Percentiles rank a stretch among this genome's conserved stretches.
Conservation (phyloP, 2,888 invertebrate species). For the Koerneria pararmatus region DNA sequence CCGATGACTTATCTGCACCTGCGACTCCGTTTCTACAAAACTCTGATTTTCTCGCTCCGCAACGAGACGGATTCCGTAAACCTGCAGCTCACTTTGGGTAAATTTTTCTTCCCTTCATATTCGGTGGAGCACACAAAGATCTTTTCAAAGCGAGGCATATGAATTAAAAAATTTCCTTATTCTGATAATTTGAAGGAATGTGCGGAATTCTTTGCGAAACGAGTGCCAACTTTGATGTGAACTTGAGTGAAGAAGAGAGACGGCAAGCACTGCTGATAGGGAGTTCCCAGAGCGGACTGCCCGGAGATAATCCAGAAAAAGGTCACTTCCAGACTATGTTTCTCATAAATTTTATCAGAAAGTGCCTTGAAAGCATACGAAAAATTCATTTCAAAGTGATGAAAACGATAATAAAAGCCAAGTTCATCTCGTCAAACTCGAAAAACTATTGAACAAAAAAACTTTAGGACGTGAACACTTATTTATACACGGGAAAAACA, state of each 20-base stretch:
- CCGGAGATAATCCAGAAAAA: conserved; percentile 40
- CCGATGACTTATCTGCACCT: conserved; percentile 67
- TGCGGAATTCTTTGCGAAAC: conserved; percentile 45
- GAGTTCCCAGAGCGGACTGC: conserved; percentile 30
- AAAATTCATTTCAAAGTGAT: too few species aligned
- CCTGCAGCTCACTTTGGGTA: conserved; percentile 78
- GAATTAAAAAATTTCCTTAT: neutral
- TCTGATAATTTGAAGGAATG: conserved; percentile 28
- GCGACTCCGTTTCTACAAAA: conserved; percentile 70
- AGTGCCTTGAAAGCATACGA: too few species aligned
- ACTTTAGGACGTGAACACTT: too few species aligned
- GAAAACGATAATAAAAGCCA: too few species aligned
- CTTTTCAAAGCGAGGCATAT: neutral
- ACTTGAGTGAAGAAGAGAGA: conserved; percentile 38
- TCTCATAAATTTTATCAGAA: too few species aligned
- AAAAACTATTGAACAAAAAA: too few species aligned
- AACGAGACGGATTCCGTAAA: conserved; percentile 80
- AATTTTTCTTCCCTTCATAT: conserved; percentile 17
- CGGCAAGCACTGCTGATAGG: conserved; percentile 35
- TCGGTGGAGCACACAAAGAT: neutral
- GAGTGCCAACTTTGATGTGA: conserved; percentile 40
- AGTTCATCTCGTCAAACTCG: too few species aligned
- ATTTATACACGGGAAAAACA: too few species aligned
- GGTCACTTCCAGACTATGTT: too few species aligned
- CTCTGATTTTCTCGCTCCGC: conserved; percentile 77